Evolutionary conservation across 2,888 invertebrate genomes (phyloP), one percentile per base, ranked within the genome.

Genomic region (Drepanosiphum platanoidis): DNA sequence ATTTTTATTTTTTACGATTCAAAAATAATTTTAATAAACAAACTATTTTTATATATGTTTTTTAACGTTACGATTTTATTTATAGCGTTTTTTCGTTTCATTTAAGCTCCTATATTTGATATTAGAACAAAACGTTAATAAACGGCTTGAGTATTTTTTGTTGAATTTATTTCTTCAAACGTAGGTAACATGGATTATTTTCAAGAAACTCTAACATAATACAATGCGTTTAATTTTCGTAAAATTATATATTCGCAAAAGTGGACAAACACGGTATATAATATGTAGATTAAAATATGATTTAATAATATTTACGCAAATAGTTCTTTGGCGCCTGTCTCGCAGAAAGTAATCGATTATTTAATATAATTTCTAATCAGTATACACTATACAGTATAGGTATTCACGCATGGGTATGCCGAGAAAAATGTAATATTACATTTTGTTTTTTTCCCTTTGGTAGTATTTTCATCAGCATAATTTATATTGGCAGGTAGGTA

Each of bases 231-330:
- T 39, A 4, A 61, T 39, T 77, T 36, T 5, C 13, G 52, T 61
- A 61, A 58, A 36, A 61, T 18, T 36, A 39, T 9, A 5, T 39
- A 39, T 61, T 77, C 4, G 61, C 36, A 77, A 61, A 77, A 61
- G 61, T 18, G 36, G 77, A 77, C 36, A 77, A 39, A 77, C n/a
- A n/a, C 77, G 39, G 61, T 36, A 61, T 77, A 18, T 13, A 27
- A 9, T 64, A 27, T 30, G 27, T 39, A 61, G 58, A 75, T 58
- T 75, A 27, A 34, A 74, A 61, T 77, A 58, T 58, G 34, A 58
- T 58, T 36, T 58, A 58, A 34, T 58, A 36, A 58, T 61, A 58
- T 61, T 36, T 27, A 71, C 27, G 27, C 75, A 36, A 36, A 58
- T 18, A 58, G 8, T 30, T 3, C 11, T 27, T 64, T 64, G 64